Evolutionary conservation across 2,797 vertebrate genomes (phyloP).

Genomic region (Megaceryle alcyon): DNA sequence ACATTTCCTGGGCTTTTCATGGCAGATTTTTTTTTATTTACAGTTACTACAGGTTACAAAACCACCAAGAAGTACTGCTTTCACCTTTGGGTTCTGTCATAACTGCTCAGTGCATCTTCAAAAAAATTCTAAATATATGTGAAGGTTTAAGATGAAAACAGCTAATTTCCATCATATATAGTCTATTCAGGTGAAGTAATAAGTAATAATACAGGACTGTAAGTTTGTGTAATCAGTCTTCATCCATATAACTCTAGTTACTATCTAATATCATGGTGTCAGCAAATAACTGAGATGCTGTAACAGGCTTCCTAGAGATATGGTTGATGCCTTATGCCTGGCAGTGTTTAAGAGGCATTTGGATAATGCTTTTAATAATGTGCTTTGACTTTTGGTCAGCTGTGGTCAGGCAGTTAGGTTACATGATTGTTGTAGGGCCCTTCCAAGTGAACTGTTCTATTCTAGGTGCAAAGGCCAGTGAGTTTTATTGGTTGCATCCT

Average conservation of each 20-base stretch:
- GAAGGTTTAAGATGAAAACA: background rate
- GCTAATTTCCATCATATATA: background rate
- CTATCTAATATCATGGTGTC: background rate
- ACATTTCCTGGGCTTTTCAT: background rate
- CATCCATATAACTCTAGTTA: background rate
- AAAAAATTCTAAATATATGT: background rate
- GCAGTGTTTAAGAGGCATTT: background rate
- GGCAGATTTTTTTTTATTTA: background rate
- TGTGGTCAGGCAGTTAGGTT: background rate
- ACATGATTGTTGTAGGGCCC: background rate
- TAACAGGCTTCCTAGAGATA: background rate
- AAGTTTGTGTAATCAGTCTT: background rate
- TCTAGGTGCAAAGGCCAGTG: background rate
- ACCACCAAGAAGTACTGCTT: background rate
- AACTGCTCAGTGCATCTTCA: background rate
- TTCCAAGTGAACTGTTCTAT: background rate
- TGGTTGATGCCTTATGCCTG: background rate
- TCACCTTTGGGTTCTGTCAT: background rate
- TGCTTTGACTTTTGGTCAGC: background rate
- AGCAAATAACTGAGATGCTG: background rate
- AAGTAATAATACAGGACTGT: background rate
- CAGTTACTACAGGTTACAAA: background rate
- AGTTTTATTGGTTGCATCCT: background rate
- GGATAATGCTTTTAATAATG: background rate
- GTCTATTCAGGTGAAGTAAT: background rate